Evolutionary conservation across 2,113 vertebrate species (phyloP).

Genomic region (Rhinolophus ferrumequinum): DNA sequence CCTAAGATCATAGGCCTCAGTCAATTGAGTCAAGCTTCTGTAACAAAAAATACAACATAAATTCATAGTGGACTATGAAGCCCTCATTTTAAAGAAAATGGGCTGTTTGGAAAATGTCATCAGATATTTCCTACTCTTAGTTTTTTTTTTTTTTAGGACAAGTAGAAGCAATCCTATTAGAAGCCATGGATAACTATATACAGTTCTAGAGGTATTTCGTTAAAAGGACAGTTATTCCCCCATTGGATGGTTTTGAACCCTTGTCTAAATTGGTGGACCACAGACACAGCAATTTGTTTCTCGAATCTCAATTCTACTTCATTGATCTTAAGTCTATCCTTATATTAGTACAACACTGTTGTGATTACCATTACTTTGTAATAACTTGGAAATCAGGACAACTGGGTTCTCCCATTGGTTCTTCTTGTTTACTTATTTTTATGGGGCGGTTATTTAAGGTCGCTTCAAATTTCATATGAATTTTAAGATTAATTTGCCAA

Average conservation of each 20-base stretch:
- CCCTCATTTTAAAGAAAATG: conserved; percentile 86
- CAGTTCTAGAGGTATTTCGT: conserved; percentile 87
- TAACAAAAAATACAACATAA: conserved; percentile 88
- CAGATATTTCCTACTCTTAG: conserved; percentile 88
- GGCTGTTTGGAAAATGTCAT: conserved; percentile 87
- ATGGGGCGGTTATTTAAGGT: neutral
- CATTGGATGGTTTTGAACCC: neutral
- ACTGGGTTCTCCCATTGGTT: neutral
- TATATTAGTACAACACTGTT: neutral
- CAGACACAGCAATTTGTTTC: neutral
- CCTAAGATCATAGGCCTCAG: conserved; percentile 84
- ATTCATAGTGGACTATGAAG: conserved; percentile 85
- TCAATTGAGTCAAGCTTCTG: conserved; percentile 84
- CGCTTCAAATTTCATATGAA: neutral
- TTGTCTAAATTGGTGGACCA: neutral
- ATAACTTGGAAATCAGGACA: neutral
- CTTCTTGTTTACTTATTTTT: neutral
- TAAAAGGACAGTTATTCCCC: neutral
- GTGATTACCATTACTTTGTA: neutral
- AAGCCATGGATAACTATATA: conserved; percentile 86
- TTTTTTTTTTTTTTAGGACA: conserved; percentile 89
- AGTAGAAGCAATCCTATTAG: conserved; percentile 87
- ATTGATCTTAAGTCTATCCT: neutral
- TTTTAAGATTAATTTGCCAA: neutral
- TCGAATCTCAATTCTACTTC: neutral